Base-by-base conservation (phyloP, 37 sponge, comb jelly and placozoan genomes). In the Ianthella basta region DNA sequence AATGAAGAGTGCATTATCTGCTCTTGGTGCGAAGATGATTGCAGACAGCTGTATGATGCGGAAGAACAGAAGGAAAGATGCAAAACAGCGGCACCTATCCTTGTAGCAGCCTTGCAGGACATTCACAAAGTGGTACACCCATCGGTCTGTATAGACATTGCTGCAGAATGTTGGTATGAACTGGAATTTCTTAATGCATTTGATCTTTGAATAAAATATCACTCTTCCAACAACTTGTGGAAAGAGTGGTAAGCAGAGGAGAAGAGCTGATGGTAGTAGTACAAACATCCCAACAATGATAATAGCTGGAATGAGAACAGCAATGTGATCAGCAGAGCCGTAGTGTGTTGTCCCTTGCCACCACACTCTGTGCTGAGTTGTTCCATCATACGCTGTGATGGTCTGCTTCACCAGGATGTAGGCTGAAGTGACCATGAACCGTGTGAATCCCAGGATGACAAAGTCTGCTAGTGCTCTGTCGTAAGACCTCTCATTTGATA, bases 41-140 rank as follows among this genome's bases (percentile, higher is more conserved):
- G 34, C 34, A n/a, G 18, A 32, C 70, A 69, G 12, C 34, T 34
- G 35, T 1, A 69, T 18, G 12, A 69, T 69, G 29, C 70, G 27
- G 35, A 27, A 69, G 34, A 69, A 35, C 33, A 69, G 34, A 30
- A 69, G 27, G 19, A 69, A 32, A 30, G 70, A 69, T 30, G 70
- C 70, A 69, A 69, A 69, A 2, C 29, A 34, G 70, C 70, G 70
- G 34, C 6, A 69, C 34, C 34, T 30, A 35, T 69, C 29, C 70
- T 69, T 69, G 70, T 34, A 69, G 34, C 70, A 32, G 19, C 70
- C 70, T 30, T 69, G 70, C 1, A 32, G 34, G 70, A 69, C 70
- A 30, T 69, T 35, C 70, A 69, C 35, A 30, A 69, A 77, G 14
- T 77, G 55, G 15, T 64, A 35, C n/a, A 38, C 44, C 55, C 82